These are phyloP conservation scores for Trematocara stigmaticum DNA, from an alignment of 2,113 vertebrate genomes.

Conservation along the genomic window DNA sequence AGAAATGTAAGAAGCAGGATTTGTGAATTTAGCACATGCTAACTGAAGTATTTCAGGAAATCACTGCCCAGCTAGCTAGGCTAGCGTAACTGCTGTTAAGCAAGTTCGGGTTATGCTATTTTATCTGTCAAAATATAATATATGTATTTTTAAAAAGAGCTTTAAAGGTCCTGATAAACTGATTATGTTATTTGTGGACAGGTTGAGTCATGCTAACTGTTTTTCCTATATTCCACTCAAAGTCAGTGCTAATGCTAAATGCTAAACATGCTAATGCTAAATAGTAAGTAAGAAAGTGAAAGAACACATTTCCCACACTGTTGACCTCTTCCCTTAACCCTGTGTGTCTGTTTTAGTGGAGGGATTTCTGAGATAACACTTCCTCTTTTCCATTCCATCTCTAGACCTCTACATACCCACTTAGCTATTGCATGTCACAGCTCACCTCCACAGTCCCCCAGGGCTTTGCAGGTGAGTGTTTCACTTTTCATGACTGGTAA, in stretches of 20 bases:
- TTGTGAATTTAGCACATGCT: background rate
- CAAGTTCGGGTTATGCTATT: rapidly evolving
- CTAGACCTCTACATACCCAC: background rate
- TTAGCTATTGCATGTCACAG: background rate
- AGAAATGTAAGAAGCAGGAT: background rate
- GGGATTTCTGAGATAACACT: background rate
- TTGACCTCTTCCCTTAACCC: background rate
- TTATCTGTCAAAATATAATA: background rate
- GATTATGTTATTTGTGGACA: background rate
- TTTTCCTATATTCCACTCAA: background rate
- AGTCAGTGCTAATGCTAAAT: background rate
- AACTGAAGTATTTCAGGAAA: background rate
- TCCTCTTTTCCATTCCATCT: background rate
- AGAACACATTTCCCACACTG: background rate
- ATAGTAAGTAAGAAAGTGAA: background rate
- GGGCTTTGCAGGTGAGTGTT: background rate
- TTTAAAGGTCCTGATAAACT: background rate
- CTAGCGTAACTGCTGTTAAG: background rate
- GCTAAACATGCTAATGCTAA: background rate
- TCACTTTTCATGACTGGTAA: constrained; percentile 3
- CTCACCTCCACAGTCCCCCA: background rate
- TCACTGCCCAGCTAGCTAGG: background rate
- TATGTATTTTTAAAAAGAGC: background rate
- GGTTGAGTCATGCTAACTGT: background rate
- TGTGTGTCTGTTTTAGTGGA: background rate